Evolutionary conservation across 2,113 vertebrate genomes (phyloP).

Genomic region (Entomyzon cyanotis): DNA sequence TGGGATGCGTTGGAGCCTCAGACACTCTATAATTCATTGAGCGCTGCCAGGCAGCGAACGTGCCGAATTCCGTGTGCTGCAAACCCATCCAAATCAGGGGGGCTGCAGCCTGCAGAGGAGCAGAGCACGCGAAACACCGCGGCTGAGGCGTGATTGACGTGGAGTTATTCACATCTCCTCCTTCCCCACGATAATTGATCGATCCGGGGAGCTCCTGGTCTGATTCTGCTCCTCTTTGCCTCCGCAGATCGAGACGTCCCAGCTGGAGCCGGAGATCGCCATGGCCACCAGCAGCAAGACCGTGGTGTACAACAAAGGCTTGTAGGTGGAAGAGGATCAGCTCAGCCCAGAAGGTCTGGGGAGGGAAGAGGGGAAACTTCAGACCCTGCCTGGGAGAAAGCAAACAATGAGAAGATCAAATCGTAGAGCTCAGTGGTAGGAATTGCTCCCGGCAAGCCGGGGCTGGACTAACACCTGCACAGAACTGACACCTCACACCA

Average conservation of each 20-base stretch:
- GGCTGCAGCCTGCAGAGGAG: not conserved
- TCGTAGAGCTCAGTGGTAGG: not conserved
- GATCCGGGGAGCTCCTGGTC: not conserved
- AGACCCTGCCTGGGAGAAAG: not conserved
- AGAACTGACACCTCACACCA: conserved; percentile 56
- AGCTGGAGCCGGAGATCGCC: conserved; percentile 88
- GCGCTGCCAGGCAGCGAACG: not conserved
- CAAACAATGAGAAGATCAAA: not conserved
- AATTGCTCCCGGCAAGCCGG: not conserved
- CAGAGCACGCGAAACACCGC: not conserved
- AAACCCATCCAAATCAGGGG: not conserved
- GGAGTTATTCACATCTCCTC: not conserved
- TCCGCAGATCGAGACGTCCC: conserved; percentile 83
- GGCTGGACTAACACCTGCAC: conserved; percentile 44
- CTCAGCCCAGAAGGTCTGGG: not conserved
- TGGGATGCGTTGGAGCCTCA: not conserved
- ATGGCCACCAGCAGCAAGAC: conserved; percentile 80
- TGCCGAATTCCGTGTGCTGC: accelerated
- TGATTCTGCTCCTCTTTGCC: conserved; percentile 25
- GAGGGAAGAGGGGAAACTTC: not conserved
- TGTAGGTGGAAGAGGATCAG: conserved; percentile 70
- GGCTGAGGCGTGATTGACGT: not conserved
- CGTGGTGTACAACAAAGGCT: conserved; percentile 90
- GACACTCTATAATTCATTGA: not conserved
- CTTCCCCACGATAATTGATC: not conserved